phyloP scores from a whole-genome alignment of 2,797 vertebrate species.

The Meriones psammophilus region DNA sequence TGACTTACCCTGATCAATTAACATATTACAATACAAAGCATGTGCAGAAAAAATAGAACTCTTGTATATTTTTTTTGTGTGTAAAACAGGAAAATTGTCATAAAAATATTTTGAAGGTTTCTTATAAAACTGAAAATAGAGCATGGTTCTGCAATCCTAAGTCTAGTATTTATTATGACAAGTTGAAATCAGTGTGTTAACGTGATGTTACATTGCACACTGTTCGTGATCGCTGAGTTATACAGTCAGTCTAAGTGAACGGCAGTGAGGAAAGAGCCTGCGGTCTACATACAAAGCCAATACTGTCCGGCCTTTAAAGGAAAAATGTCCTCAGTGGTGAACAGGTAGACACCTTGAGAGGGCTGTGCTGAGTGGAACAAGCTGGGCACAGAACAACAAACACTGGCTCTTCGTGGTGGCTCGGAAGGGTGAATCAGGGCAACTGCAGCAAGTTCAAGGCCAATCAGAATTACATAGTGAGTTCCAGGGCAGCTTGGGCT shows the following conservation, averaged over 20 bases:
- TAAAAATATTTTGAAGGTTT: not conserved
- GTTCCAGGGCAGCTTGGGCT: not conserved
- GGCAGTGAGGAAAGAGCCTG: not conserved
- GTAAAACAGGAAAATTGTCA: not conserved
- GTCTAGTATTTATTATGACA: not conserved
- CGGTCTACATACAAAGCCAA: not conserved
- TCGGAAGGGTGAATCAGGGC: not conserved
- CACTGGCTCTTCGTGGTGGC: too few relatives aligned
- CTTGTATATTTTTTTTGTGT: not conserved
- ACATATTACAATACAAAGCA: not conserved
- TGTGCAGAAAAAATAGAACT: not conserved
- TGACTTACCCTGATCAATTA: not conserved
- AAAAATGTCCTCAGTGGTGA: not conserved
- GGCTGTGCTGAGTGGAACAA: not conserved
- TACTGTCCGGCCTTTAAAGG: not conserved
- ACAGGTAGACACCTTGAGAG: not conserved
- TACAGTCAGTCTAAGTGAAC: not conserved
- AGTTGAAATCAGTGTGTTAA: not conserved
- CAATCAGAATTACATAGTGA: not conserved
- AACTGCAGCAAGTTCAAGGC: too few relatives aligned
- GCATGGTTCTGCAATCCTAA: not conserved
- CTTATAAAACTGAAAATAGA: not conserved
- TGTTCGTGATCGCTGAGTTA: not conserved
- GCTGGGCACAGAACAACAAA: not conserved
- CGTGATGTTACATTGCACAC: not conserved